phyloP scores from a whole-genome alignment of 2,888 invertebrate species.

The Tachina lurida region DNA sequence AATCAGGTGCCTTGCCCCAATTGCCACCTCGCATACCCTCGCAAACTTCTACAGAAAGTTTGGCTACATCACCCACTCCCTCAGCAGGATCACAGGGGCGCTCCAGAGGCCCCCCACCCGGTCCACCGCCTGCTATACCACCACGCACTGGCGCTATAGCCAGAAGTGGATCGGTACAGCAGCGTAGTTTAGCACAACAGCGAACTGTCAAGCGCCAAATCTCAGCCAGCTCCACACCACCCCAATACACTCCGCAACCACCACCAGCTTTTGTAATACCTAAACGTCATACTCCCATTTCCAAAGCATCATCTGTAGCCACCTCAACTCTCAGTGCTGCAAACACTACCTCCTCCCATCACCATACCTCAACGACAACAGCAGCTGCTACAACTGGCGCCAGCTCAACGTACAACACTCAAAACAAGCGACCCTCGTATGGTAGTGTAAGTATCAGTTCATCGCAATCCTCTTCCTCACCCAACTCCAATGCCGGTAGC shows the following conservation, averaged over 20 bases:
- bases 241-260: constrained; percentile 82
- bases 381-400: constrained; percentile 3
- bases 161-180: constrained; percentile 81
- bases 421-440: constrained; percentile 76
- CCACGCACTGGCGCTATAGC: constrained; percentile 80
- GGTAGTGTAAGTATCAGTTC: constrained; percentile 76
- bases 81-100: constrained; percentile 73
- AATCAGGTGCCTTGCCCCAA: constrained; percentile 77
- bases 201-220: constrained; percentile 80
- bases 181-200: constrained; percentile 71
- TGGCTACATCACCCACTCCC: constrained; percentile 74
- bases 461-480: constrained; percentile 69
- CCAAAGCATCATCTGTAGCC: constrained; percentile 78
- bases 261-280: constrained; percentile 83
- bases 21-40: constrained; percentile 82
- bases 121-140: constrained; percentile 83
- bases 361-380: constrained; percentile 45
- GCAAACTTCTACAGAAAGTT: constrained; percentile 79
- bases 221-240: constrained; percentile 82
- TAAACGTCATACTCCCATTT: constrained; percentile 79
- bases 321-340: constrained; percentile 64
- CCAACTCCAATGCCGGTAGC: constrained; percentile 59
- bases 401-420: constrained; percentile 37
- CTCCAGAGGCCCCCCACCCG: constrained; percentile 78
- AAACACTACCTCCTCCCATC: constrained; percentile 57